phyloP scores from a whole-genome alignment of 2,888 invertebrate genomes.

The Lasioglossum calceatum region DNA sequence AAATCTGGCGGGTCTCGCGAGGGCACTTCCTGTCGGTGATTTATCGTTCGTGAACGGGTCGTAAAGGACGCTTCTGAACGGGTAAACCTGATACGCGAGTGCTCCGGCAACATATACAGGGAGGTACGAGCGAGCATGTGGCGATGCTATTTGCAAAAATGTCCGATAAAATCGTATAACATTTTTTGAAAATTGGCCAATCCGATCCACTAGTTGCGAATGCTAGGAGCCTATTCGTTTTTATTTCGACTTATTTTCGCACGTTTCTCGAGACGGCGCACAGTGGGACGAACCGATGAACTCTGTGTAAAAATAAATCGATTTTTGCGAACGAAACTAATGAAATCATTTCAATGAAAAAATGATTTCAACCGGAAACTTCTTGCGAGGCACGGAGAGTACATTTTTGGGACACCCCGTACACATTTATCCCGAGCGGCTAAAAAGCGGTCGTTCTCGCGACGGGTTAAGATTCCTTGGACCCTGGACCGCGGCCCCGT shows the following conservation, averaged over 20 bases:
- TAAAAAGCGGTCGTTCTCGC: not conserved
- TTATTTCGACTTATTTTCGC: too few relatives aligned
- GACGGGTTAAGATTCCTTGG: not conserved
- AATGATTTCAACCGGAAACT: too few relatives aligned
- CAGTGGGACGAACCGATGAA: too few relatives aligned
- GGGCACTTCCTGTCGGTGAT: slow-evolving; percentile 55
- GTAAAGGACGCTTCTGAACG: slow-evolving; percentile 44
- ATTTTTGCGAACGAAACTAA: too few relatives aligned
- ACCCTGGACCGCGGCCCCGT: not conserved
- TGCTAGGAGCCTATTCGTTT: too few relatives aligned
- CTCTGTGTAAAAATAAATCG: too few relatives aligned
- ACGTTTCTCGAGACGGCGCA: too few relatives aligned
- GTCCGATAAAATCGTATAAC: not conserved
- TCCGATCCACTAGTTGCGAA: too few relatives aligned
- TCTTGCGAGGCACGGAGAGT: too few relatives aligned
- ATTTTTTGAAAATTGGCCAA: not conserved
- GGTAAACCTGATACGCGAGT: not conserved
- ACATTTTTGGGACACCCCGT: not conserved
- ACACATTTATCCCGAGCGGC: not conserved
- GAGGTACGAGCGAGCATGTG: not conserved
- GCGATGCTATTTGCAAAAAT: not conserved
- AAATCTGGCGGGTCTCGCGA: slow-evolving; percentile 48
- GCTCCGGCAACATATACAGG: not conserved
- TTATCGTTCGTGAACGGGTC: slow-evolving; percentile 53
- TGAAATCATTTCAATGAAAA: too few relatives aligned